Conservation (phyloP, 1,140 invertebrate genomes). For the Patella vulgata region DNA sequence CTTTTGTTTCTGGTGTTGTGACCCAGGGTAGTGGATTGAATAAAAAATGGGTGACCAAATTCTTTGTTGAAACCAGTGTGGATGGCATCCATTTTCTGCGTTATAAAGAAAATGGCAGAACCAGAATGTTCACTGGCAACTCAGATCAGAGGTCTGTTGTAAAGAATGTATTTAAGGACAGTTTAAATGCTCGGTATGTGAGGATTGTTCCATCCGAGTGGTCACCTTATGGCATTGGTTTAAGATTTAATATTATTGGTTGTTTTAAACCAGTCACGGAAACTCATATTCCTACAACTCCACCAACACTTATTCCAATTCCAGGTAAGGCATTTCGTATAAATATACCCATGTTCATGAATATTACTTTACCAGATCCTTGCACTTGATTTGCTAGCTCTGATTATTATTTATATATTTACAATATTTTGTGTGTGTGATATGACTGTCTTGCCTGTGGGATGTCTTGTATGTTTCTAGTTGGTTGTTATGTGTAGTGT, state of each 20-base stretch:
- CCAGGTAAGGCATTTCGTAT: constrained; percentile 1
- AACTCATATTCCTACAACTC: not conserved
- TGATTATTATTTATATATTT: no score
- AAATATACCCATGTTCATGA: not conserved
- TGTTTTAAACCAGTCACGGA: constrained; percentile 16
- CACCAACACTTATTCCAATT: constrained; percentile 2
- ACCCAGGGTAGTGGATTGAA: constrained; percentile 58
- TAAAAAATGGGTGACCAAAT: constrained; percentile 58
- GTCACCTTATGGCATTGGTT: constrained; percentile 22
- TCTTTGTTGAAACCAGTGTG: constrained; percentile 51
- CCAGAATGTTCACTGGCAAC: not conserved
- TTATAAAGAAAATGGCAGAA: constrained; percentile 23
- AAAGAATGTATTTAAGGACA: not conserved
- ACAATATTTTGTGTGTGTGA: no score
- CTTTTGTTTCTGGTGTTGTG: constrained; percentile 59
- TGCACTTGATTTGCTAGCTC: no score
- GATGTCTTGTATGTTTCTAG: no score
- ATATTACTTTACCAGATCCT: no score
- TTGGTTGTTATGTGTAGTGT: no score
- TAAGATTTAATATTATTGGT: constrained; percentile 42
- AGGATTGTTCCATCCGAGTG: constrained; percentile 29
- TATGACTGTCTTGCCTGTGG: no score
- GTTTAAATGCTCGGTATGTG: constrained; percentile 33
- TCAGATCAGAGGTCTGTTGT: not conserved
- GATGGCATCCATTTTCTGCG: constrained; percentile 49